phyloP scores from a whole-genome alignment of 2,888 invertebrate species.

The Chrysina gloriosa region DNA sequence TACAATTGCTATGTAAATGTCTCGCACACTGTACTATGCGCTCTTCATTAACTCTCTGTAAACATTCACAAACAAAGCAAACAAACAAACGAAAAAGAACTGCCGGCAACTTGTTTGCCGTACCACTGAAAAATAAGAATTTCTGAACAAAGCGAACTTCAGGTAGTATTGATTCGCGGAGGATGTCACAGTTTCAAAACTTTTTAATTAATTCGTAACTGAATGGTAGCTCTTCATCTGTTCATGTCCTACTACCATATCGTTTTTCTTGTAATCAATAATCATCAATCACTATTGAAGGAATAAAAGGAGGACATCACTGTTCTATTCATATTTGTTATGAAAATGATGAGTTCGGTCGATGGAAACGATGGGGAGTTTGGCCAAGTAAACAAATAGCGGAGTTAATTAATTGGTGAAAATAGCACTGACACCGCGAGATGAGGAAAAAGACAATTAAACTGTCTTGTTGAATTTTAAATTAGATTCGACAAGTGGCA shows the following conservation, averaged over 20 bases:
- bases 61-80: neutral
- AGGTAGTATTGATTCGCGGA: neutral
- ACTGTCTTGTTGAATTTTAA: slow-evolving; percentile 25
- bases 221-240: neutral
- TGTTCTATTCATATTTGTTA: neutral
- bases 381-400: slow-evolving; percentile 18
- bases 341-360: neutral
- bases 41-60: neutral
- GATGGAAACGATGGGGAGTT: neutral
- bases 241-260: neutral
- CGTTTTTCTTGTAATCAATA: neutral
- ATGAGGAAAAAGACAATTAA: slow-evolving; percentile 23
- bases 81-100: no score
- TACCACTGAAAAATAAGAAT: slow-evolving; percentile 2
- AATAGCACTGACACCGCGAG: slow-evolving; percentile 9
- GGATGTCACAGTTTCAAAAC: neutral
- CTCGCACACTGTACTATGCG: neutral
- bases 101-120: slow-evolving; percentile 1
- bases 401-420: slow-evolving; percentile 33
- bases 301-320: neutral
- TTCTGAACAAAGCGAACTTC: neutral
- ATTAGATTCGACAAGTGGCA: slow-evolving; percentile 36
- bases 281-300: slow-evolving; percentile 19
- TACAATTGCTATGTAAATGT: slow-evolving; percentile 7
- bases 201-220: neutral